Base-by-base conservation (phyloP, 2,888 invertebrate species). In the Petrolisthes cinctipes region DNA sequence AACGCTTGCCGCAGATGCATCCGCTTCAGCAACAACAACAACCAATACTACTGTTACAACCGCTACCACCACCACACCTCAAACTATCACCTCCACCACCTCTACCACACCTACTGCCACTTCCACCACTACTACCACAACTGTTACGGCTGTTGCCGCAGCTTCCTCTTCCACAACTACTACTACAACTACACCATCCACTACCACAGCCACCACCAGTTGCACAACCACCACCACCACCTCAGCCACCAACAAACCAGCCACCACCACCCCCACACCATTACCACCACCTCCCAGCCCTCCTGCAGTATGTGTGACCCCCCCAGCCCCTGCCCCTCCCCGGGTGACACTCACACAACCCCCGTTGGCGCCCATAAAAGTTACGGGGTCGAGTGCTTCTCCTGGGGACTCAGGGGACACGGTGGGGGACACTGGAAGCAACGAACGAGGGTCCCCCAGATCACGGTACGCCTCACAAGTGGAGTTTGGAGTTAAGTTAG, bases 401-500 rank as follows among this genome's bases (percentile, higher is more conserved):
- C 20, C 20, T 4, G 23, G 76, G 14, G 14, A 5, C 84, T 68
- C 68, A n/a, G 71, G 66, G 14, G 20, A 53, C 78, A 53, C 11
- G 20, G 71, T 14, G 71, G 71, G 17, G 1, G 71, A 71, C 51
- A n/a, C 14, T 9, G 51, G 11, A 51, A 68, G 0, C 6, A 68
- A 68, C 68, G 78, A 78, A 23, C 6, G 20, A 23, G 96, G 95
- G 14, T 96, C 96, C 4, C 97, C 97, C 93, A 97, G 96, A 92
- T 96, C 96, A 17, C 97, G 97, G 92, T 97, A 97, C 92, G 94
- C 93, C 92, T 94, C 95, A 82, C 94, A 96, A 92, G 95, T 97
- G 90, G 97, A 98, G 93, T 98, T 98, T 92, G 98, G 97, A 0
- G 94, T 97, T 85, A 98, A 97, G 93, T 94, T 98, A 91, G 98